A percentile compares a stretch with the other conserved stretches of the same genome.
These are phyloP conservation scores for Poicephalus gulielmi DNA, from an alignment of 2,113 vertebrate genomes.

Conservation along the genomic window DNA sequence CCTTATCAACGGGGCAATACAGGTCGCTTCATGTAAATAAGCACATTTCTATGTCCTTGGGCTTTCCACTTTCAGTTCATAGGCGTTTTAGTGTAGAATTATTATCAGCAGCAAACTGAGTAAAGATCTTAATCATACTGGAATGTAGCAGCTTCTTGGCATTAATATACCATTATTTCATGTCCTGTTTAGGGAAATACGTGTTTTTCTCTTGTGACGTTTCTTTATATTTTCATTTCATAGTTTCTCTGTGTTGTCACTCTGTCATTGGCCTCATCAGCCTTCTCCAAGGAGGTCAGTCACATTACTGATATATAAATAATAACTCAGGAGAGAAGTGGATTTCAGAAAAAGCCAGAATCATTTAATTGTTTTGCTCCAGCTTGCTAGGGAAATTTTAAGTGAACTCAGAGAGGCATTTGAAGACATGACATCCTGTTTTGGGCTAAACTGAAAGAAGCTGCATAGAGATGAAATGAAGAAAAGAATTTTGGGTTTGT, in stretches of 20 bases:
- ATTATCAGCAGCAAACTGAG: neutral
- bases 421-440: neutral
- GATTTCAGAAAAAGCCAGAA: neutral
- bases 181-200: neutral
- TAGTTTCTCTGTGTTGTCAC: neutral
- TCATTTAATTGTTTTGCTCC: neutral
- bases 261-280: neutral
- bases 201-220: neutral
- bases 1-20: neutral
- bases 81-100: neutral
- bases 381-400: neutral
- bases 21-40: neutral
- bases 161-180: neutral
- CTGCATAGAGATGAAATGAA: neutral
- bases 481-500: neutral
- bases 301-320: neutral
- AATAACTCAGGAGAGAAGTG: neutral
- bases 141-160: neutral
- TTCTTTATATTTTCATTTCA: neutral
- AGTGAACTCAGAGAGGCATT: neutral
- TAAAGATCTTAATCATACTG: neutral
- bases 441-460: neutral
- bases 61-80: neutral
- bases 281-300: neutral
- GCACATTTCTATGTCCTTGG: neutral